phyloP scores from a whole-genome alignment of 2,797 vertebrate species.

The Sebastes aleutianus region DNA sequence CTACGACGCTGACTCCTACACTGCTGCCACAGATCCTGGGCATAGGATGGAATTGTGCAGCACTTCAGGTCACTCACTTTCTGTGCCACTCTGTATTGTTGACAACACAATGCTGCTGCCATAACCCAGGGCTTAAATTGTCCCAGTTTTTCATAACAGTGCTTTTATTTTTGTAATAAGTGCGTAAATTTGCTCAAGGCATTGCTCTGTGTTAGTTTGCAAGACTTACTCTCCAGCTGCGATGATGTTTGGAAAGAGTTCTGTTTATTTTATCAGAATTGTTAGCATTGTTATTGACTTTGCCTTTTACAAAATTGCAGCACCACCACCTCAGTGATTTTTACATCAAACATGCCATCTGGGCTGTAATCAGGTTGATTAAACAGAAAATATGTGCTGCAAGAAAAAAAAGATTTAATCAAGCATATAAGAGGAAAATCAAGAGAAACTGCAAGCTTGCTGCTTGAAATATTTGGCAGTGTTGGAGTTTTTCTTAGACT shows the following conservation, averaged over 20 bases:
- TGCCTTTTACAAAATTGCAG: background rate
- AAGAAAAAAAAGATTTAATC: background rate
- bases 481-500: background rate
- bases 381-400: background rate
- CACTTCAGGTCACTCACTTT: conserved; percentile 25
- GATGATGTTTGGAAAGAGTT: background rate
- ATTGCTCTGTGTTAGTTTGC: background rate
- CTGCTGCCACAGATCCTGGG: conserved; percentile 44
- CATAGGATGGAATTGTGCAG: conserved; percentile 31
- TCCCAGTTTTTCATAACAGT: conserved; percentile 1
- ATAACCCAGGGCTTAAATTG: background rate
- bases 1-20: conserved; percentile 44
- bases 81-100: conserved; percentile 2
- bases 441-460: background rate
- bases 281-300: background rate
- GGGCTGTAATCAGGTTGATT: background rate
- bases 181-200: background rate
- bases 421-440: background rate
- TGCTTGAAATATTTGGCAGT: background rate
- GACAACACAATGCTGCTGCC: conserved; percentile 4
- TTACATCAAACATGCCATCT: background rate
- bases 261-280: background rate
- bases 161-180: conserved; percentile 4
- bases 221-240: background rate
- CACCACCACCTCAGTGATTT: background rate